phyloP scores from a whole-genome alignment of 2,888 invertebrate genomes.

The Trachelus troglodyta region DNA sequence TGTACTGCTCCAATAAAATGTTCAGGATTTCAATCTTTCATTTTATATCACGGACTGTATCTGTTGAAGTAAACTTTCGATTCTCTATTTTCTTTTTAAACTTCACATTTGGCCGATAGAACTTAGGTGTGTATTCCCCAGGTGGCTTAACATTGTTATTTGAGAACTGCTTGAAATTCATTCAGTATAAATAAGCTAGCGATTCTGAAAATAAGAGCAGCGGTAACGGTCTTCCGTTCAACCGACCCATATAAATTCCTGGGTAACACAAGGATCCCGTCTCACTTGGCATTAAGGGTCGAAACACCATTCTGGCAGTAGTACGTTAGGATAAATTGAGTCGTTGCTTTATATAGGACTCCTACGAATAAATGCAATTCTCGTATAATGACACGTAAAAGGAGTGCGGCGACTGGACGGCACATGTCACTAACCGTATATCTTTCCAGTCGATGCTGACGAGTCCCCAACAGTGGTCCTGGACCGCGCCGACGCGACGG shows the following conservation, averaged over 20 bases:
- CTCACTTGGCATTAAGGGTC: background rate
- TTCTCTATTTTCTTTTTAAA: background rate
- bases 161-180: background rate
- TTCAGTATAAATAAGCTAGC: background rate
- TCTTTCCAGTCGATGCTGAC: slow-evolving; percentile 57
- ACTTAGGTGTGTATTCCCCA: background rate
- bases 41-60: background rate
- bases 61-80: background rate
- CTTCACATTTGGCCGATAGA: background rate
- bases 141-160: background rate
- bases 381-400: background rate
- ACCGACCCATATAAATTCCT: background rate
- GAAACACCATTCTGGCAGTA: background rate
- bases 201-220: background rate
- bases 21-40: background rate
- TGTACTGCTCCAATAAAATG: background rate
- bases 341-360: background rate
- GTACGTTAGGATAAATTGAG: slow-evolving; percentile 9
- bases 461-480: slow-evolving; percentile 66
- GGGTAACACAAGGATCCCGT: background rate
- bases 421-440: background rate
- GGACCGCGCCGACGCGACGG: slow-evolving; percentile 62
- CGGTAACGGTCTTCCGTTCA: slow-evolving; percentile 6
- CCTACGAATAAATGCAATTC: background rate
- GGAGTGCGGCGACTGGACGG: background rate